Evolutionary conservation across 2,113 vertebrate genomes (phyloP).

Genomic region (Pseudorasbora parva): DNA sequence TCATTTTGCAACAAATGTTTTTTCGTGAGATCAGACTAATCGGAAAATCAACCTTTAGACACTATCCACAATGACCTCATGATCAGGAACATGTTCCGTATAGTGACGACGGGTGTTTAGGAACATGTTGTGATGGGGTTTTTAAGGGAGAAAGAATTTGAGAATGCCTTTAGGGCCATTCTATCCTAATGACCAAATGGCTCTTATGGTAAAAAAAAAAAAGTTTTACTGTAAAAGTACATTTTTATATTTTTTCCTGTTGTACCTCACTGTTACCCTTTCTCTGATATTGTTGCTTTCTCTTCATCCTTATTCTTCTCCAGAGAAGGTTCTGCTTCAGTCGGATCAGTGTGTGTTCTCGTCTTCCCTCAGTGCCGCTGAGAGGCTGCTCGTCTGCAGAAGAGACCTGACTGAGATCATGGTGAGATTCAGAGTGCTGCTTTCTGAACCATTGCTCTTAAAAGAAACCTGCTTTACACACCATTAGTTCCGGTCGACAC

Average conservation of each 20-base stretch:
- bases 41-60: no score
- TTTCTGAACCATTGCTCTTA: not conserved
- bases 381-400: conserved; percentile 87
- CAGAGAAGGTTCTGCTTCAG: conserved; percentile 88
- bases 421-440: conserved; percentile 74
- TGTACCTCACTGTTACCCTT: conserved; percentile 13
- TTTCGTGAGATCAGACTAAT: no score
- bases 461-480: not conserved
- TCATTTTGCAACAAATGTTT: not conserved
- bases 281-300: not conserved
- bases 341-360: conserved; percentile 86
- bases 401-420: conserved; percentile 86
- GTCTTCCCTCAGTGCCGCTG: conserved; percentile 80
- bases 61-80: no score
- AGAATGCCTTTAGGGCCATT: no score
- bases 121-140: no score
- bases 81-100: no score
- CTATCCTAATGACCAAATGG: not conserved
- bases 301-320: conserved; percentile 40
- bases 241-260: not conserved
- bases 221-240: not conserved
- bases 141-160: not conserved
- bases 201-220: not conserved
- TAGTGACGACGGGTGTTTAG: no score
- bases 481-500: not conserved